A percentile compares a stretch with the other conserved stretches of the same genome.
Conservation (phyloP, 2,797 vertebrate genomes). For the Clamator glandarius region DNA sequence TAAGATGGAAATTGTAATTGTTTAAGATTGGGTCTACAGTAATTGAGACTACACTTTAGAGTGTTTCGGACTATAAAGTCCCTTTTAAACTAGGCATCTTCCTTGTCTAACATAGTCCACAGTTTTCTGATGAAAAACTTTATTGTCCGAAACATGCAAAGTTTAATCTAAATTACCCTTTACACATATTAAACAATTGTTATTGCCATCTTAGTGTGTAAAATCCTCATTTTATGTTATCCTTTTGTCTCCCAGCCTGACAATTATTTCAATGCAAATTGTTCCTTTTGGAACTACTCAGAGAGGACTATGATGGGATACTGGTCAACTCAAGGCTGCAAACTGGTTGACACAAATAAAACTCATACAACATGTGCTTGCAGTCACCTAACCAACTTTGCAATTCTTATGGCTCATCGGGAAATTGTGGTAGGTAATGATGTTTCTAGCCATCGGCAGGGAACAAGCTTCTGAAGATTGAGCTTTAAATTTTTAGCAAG, state of each 20-base stretch:
- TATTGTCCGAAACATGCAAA: constrained; percentile 75
- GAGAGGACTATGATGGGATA: constrained; percentile 99
- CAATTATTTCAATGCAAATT: constrained; percentile 99
- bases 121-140: constrained; percentile 76
- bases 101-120: constrained; percentile 57
- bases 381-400: constrained; percentile 98
- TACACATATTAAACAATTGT: constrained; percentile 69
- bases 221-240: constrained; percentile 74
- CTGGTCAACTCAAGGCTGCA: constrained; percentile 99
- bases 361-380: constrained; percentile 97
- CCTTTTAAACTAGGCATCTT: constrained; percentile 69
- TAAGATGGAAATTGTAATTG: constrained; percentile 68
- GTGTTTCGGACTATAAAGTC: constrained; percentile 69
- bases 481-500: background rate
- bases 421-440: constrained; percentile 88
- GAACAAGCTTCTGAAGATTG: constrained; percentile 38
- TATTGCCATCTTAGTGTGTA: constrained; percentile 59
- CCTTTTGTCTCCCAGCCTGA: constrained; percentile 87
- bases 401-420: constrained; percentile 96
- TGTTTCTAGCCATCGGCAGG: constrained; percentile 33
- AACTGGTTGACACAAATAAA: constrained; percentile 94
- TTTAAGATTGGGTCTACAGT: constrained; percentile 64
- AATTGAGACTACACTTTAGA: constrained; percentile 67
- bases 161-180: constrained; percentile 77
- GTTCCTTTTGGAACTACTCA: constrained; percentile 99